A percentile compares a stretch with the other conserved stretches of the same genome.
Evolutionary conservation across 2,888 invertebrate genomes (phyloP).

Genomic region (Tenthredo distinguenda): DNA sequence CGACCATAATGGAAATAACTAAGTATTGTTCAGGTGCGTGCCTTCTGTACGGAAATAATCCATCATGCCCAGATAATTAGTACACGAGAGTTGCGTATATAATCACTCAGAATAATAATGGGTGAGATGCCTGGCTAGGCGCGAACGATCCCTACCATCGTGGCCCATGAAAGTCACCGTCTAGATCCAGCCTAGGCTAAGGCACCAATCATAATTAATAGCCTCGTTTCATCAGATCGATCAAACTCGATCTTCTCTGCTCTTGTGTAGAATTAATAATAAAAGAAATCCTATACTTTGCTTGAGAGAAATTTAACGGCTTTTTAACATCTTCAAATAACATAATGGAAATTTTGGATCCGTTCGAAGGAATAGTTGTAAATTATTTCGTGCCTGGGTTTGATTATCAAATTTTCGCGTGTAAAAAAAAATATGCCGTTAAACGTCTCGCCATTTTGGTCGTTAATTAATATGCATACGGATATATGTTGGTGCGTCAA

Average conservation of each 20-base stretch:
- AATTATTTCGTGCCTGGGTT: neutral
- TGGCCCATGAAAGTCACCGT: neutral
- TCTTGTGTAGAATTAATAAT: neutral
- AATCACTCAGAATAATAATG: conserved; percentile 71
- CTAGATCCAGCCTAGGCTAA: neutral
- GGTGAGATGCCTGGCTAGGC: conserved; percentile 32
- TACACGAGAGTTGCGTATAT: conserved; percentile 67
- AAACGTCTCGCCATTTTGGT: neutral
- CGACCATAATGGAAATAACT: conserved; percentile 71
- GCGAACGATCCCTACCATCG: neutral
- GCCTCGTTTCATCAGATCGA: neutral
- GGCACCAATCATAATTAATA: neutral
- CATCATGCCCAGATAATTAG: conserved; percentile 74
- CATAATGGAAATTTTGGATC: neutral
- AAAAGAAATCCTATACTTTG: neutral
- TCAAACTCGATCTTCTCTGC: neutral
- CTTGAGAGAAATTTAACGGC: neutral
- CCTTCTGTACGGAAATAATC: conserved; percentile 72
- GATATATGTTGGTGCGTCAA: conserved; percentile 20
- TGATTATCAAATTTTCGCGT: neutral
- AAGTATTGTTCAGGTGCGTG: conserved; percentile 71
- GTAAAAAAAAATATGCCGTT: neutral
- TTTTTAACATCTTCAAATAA: neutral
- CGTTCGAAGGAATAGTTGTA: neutral
- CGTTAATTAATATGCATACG: conserved; percentile 18